Evolutionary conservation across 2,113 vertebrate species (phyloP), one percentile per base, ranked within the genome.

Genomic region (Anser brachyrhynchus): DNA sequence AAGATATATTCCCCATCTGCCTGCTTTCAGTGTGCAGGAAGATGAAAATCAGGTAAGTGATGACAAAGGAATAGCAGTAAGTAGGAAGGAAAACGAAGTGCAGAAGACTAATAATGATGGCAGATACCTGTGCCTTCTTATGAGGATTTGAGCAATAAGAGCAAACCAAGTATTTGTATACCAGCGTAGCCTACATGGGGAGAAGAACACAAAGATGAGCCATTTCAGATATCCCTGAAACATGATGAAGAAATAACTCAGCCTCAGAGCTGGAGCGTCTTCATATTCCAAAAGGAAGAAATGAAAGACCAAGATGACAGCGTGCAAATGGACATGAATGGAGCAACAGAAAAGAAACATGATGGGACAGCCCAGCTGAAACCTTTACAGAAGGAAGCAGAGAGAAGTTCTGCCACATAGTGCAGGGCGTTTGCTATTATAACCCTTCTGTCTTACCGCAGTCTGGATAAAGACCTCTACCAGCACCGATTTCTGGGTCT

Each of bases 291-390:
- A 51, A 51, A 26, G 17, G 52, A 43, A 57, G 58, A 61, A 52
- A 44, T 2, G 1, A 18, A 64, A 65, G 86, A 41, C 20, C 29
- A 65, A 49, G 23, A 15, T 31, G 69, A 29, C n/a, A 20, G n/a
- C 0, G 0, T 1, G 1, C 11, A 6, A 65, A 20, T 2, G 5
- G 49, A n/a, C 10, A 14, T 0, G 4, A 54, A 33, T 3, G 28
- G 33, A n/a, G 23, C 46, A 23, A 64, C 5, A 16, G 49, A 23
- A 64, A n/a, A 64, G 41, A 39, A 62, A 28, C 11, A 18, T 1
- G 1, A 39, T 12, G 39, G 11, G n/a, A 31, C 23, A 65, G 41
- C 28, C 28, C 21, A 19, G 22, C 25, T 1, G 1, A 28, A 51
- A 19, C 35, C 4, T 0, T 23, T 7, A 39, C 0, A 1, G 66